Percentiles rank a stretch among this genome's conserved stretches.
Evolutionary conservation across 1,140 invertebrate species (phyloP).

Genomic region (Calycopis cecrops): DNA sequence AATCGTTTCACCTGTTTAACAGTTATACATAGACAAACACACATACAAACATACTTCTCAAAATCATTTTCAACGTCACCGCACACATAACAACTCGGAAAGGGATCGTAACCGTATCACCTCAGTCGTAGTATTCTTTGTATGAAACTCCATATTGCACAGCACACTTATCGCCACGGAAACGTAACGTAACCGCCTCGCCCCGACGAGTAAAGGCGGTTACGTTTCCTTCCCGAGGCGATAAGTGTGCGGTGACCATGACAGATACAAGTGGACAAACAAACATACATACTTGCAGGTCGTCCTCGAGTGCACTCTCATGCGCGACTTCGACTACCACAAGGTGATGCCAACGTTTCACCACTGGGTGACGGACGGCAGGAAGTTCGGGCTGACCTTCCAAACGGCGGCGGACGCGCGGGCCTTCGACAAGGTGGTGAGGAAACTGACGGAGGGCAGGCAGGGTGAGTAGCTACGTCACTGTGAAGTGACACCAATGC

Average conservation of each 20-base stretch:
- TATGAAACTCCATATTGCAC: no score
- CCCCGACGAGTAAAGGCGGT: no score
- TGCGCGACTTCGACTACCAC: slow-evolving; percentile 97
- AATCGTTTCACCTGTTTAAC: slow-evolving; percentile 72
- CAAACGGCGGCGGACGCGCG: slow-evolving; percentile 94
- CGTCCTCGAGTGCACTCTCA: slow-evolving; percentile 95
- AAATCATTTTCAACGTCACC: no score
- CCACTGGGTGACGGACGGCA: slow-evolving; percentile 96
- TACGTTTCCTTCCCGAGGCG: no score
- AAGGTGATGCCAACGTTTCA: slow-evolving; percentile 99
- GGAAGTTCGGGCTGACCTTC: slow-evolving; percentile 96
- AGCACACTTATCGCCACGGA: no score
- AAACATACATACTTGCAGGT: slow-evolving; percentile 77
- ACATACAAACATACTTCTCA: neutral
- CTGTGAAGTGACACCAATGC: no score
- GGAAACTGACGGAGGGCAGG: slow-evolving; percentile 92
- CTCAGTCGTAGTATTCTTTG: no score
- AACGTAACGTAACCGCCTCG: no score
- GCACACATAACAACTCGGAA: no score
- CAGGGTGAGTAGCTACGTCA: slow-evolving; percentile 90
- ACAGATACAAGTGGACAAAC: neutral
- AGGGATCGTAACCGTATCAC: no score
- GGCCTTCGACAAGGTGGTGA: slow-evolving; percentile 94
- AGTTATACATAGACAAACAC: slow-evolving; percentile 17
- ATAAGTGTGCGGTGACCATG: no score